Evolutionary conservation across 2,797 vertebrate species (phyloP).

Genomic region (Scleropages formosus): DNA sequence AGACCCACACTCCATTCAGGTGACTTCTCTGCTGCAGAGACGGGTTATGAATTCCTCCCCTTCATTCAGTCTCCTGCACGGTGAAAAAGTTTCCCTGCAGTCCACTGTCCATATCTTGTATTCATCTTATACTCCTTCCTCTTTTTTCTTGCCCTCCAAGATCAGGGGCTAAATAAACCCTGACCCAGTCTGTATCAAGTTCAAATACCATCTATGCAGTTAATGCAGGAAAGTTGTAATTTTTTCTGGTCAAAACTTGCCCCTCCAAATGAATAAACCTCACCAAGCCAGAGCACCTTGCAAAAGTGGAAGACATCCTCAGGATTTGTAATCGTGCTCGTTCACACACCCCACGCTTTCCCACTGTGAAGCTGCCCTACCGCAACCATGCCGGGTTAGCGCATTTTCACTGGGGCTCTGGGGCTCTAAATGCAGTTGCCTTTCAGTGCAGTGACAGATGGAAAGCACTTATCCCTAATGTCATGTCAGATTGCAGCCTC

Average conservation of each 20-base stretch:
- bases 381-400: slow-evolving; percentile 60
- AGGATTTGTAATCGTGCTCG: neutral
- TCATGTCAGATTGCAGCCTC: slow-evolving; percentile 52
- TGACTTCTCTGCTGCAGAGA: no score
- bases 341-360: slow-evolving; percentile 25
- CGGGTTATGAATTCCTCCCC: neutral
- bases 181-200: no score
- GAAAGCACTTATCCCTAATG: slow-evolving; percentile 62
- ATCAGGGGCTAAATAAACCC: no score
- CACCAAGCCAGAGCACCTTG: no score
- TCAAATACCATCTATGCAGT: neutral
- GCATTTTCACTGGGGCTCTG: slow-evolving; percentile 72
- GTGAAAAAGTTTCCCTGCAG: no score
- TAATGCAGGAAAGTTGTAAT: neutral
- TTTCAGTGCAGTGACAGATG: slow-evolving; percentile 69
- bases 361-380: slow-evolving; percentile 45
- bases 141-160: no score
- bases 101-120: no score
- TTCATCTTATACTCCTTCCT: no score
- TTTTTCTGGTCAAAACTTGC: neutral
- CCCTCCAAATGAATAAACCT: no score
- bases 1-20: no score
- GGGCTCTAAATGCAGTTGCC: slow-evolving; percentile 62
- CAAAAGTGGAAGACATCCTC: no score
- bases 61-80: neutral